phyloP scores from a whole-genome alignment of 1,140 invertebrate species.

The Amphibalanus amphitrite region DNA sequence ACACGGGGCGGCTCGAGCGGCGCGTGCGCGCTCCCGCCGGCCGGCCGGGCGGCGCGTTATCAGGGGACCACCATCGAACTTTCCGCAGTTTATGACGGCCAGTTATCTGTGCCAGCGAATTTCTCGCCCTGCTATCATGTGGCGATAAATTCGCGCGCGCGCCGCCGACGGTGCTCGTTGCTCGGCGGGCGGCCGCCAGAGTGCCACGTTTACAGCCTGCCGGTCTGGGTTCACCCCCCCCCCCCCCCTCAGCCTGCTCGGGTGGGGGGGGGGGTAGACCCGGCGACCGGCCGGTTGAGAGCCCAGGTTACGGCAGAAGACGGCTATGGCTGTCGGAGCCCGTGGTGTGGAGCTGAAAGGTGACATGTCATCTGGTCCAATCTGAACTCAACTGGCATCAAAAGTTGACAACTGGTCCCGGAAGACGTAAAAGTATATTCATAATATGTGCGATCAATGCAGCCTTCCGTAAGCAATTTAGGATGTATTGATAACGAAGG shows the following conservation, averaged over 20 bases:
- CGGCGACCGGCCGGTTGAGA: neutral
- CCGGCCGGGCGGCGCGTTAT: neutral
- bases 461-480: too few species aligned
- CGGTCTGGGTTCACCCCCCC: neutral
- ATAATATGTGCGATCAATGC: too few species aligned
- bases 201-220: neutral
- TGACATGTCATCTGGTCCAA: too few species aligned
- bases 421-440: too few species aligned
- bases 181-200: too few species aligned
- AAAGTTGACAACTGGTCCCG: too few species aligned
- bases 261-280: neutral
- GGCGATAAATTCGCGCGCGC: neutral
- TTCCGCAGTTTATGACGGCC: neutral
- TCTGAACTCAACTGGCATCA: too few species aligned
- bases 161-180: neutral
- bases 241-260: neutral
- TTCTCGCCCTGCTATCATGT: constrained; percentile 1
- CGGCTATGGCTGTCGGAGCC: too few species aligned
- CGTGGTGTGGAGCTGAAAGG: too few species aligned
- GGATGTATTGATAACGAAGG: too few species aligned
- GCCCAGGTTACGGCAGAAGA: neutral
- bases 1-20: too few species aligned
- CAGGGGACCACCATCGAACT: neutral
- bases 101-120: neutral
- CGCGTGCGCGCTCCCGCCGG: too few species aligned